Base-by-base conservation (phyloP, 92 coral and sea anemone species). In the Epizoanthus fatuus region DNA sequence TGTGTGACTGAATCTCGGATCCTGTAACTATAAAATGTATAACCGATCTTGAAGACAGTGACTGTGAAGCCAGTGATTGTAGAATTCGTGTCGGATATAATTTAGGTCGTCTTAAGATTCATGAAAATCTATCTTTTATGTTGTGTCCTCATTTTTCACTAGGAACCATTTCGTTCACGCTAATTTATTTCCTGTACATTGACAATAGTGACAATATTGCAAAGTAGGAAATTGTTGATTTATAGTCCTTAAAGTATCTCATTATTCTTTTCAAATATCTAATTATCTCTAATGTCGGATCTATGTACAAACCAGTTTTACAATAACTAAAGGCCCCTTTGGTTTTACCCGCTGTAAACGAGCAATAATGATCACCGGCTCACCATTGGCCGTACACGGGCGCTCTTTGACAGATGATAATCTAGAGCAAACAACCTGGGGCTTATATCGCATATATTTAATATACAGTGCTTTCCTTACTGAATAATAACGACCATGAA, bases 361-460 rank as follows among this genome's bases (percentile, higher is more conserved):
- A 37, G 12, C 47, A n/a, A 42, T 14, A 66, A 4, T 25, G 17
- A 8, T 42, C 20, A 14, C 3, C 7, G 16, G 57, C 25, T n/a
- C 37, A 35, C 57, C n/a, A 70, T 70, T 70, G 75, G 75, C 49
- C 49, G 75, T 15, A 8, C 17, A 14, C n/a, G 47, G 1, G 35
- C 20, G 57, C 49, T 44, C 16, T 22, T 38, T 70, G 75, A 70
- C 75, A 70, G 55, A 44, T 70, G 7, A 19, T 70, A 40, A 70
- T 70, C 75, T 44, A n/a, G 22, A 40, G 32, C 75, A 70, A 70
- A 70, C 75, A 70, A 40, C 5, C 45, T 13, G 14, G 13, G 29
- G 75, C n/a, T 20, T 40, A 42, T 70, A 7, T 70, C 35, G n/a
- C 38, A 22, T 13, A 40, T 70, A 44, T n/a, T 70, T 15, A 70